These are phyloP conservation scores for Melanogrammus aeglefinus DNA, from an alignment of 2,797 vertebrate species.

Conservation along the genomic window DNA sequence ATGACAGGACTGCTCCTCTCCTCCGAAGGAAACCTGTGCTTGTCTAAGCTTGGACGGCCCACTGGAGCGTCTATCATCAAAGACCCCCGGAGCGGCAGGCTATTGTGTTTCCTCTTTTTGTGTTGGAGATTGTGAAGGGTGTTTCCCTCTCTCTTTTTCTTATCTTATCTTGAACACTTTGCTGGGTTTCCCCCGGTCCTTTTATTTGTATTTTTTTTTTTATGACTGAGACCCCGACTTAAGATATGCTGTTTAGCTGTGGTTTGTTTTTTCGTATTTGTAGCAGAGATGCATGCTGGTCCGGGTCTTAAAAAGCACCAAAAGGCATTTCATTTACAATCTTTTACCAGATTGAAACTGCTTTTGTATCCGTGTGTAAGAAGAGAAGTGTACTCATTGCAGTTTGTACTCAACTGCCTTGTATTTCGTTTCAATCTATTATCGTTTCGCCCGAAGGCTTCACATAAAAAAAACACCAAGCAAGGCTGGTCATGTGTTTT, in stretches of 20 bases:
- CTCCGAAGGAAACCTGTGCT: constrained; percentile 53
- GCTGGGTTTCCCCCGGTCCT: constrained; percentile 66
- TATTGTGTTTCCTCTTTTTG: constrained; percentile 74
- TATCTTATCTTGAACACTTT: constrained; percentile 70
- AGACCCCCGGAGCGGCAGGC: constrained; percentile 50
- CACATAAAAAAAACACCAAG: not conserved
- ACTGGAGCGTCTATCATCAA: constrained; percentile 55
- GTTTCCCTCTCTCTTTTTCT: constrained; percentile 73
- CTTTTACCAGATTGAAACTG: not conserved
- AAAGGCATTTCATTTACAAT: not conserved
- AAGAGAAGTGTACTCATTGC: not conserved
- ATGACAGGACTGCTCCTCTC: constrained; percentile 35
- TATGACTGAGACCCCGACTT: not conserved
- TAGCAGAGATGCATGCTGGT: not conserved
- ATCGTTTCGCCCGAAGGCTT: not conserved
- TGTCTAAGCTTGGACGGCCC: constrained; percentile 52
- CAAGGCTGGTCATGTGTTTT: not conserved
- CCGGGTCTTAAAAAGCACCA: not conserved
- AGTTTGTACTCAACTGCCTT: not conserved
- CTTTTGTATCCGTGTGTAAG: constrained; percentile 1
- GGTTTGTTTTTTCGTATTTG: not conserved
- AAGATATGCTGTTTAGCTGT: not conserved
- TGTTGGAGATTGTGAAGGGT: constrained; percentile 68
- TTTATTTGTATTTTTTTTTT: constrained; percentile 28
- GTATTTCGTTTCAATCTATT: not conserved